Evolutionary conservation across 1,140 invertebrate genomes (phyloP), one percentile per base, ranked within the genome.

Genomic region (Cydia fagiglandana): DNA sequence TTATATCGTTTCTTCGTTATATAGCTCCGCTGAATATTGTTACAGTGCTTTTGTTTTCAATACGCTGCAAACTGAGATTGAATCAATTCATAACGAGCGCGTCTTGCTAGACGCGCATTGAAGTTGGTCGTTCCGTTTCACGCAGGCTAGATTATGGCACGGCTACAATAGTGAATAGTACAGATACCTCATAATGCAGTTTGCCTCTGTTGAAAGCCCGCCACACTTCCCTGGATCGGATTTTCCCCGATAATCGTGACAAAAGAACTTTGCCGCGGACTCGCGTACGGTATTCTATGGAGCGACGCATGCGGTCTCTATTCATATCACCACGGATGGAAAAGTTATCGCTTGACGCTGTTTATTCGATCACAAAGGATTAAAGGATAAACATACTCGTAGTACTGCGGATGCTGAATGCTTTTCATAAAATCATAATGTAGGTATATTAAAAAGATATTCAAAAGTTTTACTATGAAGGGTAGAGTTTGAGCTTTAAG

Each of bases 221-320:
- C 87, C 84, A 88, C 87, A 87, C 86, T 89, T 91, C 86, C 87
- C 85, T 83, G 86, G 90, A 92, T 93, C 90, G 90, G 89, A 92
- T 91, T 89, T 88, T 88, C 89, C 88, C 84, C 81, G 90, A 90
- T 91, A 91, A 91, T 90, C 86, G 86, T 86, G 88, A 91, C 89
- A 91, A 91, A 90, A 93, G 90, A 91, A 91, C 88, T 91, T 90
- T 88, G 85, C 82, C 81, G 77, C 84, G 83, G 83, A 84, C 84
- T 84, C 84, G 73, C 82, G 84, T 88, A 85, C 30, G 61, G 75
- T 76, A 64, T 73, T 76, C 77, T 75, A 61, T 74, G 85, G 85
- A 84, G 84, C 80, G 81, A 85, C 80, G 84, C 84, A 88, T 81
- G 82, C 85, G 78, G 75, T 76, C 73, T 88, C 85, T 86, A 90